Evolutionary conservation across 2,888 invertebrate species (phyloP).

Genomic region (Volucella inanis): DNA sequence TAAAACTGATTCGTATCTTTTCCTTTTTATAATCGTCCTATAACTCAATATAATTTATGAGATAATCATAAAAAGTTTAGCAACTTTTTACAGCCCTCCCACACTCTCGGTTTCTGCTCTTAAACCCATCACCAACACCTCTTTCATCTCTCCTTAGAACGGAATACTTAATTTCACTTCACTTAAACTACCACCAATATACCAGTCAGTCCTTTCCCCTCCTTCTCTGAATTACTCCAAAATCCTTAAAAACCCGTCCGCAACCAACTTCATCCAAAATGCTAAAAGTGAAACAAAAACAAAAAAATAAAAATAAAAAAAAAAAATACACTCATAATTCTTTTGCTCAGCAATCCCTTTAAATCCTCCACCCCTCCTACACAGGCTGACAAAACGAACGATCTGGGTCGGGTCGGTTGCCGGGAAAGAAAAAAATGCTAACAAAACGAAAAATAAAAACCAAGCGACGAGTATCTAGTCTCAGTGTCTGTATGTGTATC

Average conservation of each 20-base stretch:
- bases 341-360: conserved; percentile 61
- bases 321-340: conserved; percentile 71
- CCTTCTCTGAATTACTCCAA: conserved; percentile 2
- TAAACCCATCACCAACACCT: too few species aligned
- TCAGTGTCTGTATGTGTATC: conserved; percentile 3
- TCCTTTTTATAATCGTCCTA: conserved; percentile 66
- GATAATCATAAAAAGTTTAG: conserved; percentile 72
- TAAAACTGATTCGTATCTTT: conserved; percentile 68
- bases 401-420: neutral
- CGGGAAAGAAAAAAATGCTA: too few species aligned
- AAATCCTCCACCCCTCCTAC: conserved; percentile 24
- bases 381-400: conserved; percentile 3
- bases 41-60: conserved; percentile 72
- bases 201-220: conserved; percentile 6
- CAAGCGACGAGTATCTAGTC: conserved; percentile 21
- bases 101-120: neutral
- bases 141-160: neutral
- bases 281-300: conserved; percentile 9
- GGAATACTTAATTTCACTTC: conserved; percentile 61
- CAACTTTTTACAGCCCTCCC: conserved; percentile 67
- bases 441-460: conserved; percentile 3
- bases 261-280: conserved; percentile 38
- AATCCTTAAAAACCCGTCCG: conserved; percentile 18
- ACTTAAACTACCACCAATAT: conserved; percentile 36
- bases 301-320: conserved; percentile 37